These are phyloP conservation scores for Pristiophorus japonicus DNA, from an alignment of 2,113 vertebrate species.

Conservation along the genomic window DNA sequence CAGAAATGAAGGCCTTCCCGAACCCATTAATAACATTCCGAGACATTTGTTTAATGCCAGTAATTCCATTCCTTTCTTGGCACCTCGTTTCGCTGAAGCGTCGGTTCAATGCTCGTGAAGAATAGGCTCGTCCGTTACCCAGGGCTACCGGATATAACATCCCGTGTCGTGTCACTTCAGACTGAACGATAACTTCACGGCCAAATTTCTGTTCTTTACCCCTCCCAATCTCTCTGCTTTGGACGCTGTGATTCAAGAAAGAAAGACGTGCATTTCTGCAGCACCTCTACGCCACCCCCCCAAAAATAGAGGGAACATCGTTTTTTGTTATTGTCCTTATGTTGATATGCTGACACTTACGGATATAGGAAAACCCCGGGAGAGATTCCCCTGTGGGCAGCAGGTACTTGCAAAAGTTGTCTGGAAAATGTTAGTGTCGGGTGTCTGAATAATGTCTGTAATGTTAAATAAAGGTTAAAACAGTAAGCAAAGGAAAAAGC, in stretches of 20 bases:
- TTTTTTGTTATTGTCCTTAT: no score
- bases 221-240: neutral
- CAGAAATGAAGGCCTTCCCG: neutral
- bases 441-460: no score
- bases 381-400: no score
- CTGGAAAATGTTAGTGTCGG: no score
- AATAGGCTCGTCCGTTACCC: neutral
- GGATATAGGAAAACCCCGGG: no score
- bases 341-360: no score
- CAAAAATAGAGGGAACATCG: no score
- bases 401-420: no score
- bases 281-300: no score
- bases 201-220: neutral
- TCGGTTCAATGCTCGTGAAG: neutral
- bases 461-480: no score
- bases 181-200: neutral
- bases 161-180: neutral
- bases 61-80: neutral
- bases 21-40: constrained; percentile 2
- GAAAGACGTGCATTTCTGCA: no score
- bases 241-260: neutral
- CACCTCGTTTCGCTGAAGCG: neutral
- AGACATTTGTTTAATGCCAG: constrained; percentile 12
- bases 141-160: neutral
- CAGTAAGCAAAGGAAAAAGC: no score